These are phyloP conservation scores for Campoletis sonorensis DNA, from an alignment of 1,140 invertebrate genomes.

Conservation along the genomic window DNA sequence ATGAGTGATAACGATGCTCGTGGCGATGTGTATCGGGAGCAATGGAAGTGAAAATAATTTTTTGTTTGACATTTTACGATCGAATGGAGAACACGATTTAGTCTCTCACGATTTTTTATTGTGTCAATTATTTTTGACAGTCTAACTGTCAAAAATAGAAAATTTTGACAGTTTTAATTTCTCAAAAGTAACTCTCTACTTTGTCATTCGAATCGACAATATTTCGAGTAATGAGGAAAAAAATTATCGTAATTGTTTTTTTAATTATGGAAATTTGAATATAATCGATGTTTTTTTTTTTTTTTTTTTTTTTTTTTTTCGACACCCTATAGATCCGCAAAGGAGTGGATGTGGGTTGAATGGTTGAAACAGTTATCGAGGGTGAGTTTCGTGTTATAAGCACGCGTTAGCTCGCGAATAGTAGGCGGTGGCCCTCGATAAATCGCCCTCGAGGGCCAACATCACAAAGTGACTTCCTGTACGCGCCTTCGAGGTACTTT, in stretches of 20 bases:
- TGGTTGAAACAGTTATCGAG: not conserved
- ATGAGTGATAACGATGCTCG: not conserved
- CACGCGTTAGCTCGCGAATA: conserved; percentile 23
- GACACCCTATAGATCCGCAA: not conserved
- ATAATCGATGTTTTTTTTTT: too few relatives aligned
- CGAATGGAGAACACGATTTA: not conserved
- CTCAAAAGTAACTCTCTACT: too few relatives aligned
- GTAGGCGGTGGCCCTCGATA: conserved; percentile 34
- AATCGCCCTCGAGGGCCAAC: conserved; percentile 18
- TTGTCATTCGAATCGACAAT: too few relatives aligned
- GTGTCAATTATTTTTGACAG: not conserved
- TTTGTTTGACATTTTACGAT: too few relatives aligned
- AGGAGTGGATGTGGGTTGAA: not conserved
- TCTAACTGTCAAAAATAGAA: not conserved
- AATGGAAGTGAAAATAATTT: too few relatives aligned
- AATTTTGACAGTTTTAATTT: too few relatives aligned
- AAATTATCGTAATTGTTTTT: not conserved
- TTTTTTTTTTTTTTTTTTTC: too few relatives aligned
- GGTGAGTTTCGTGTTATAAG: conserved; percentile 16
- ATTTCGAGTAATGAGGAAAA: not conserved
- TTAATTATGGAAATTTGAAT: not conserved
- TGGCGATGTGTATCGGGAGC: too few relatives aligned
- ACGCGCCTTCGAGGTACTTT: not conserved
- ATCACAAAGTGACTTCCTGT: not conserved
- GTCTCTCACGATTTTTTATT: not conserved